Evolutionary conservation across 2,113 vertebrate species (phyloP), one percentile per base, ranked within the genome.

Genomic region (Lates calcarifer): DNA sequence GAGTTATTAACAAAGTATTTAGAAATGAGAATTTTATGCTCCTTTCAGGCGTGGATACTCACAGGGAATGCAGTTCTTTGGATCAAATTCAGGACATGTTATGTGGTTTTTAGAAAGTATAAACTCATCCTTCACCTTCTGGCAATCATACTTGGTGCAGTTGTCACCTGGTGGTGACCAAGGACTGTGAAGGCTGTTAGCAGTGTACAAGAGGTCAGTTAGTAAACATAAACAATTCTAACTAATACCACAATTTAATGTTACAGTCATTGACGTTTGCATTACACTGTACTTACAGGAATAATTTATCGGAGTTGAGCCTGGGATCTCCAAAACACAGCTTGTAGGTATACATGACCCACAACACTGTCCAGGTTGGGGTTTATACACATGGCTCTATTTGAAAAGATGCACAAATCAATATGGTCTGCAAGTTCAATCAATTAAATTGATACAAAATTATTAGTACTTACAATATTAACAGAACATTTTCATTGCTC

Each of bases 61-160:
- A 97, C 96, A 61, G 91, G n/a, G 86, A 45, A 94, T 2, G 0
- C 96, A 96, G 73, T 95, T 94, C 6, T 33, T 26, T 0, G 89
- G 88, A 3, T 94, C 13, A 15, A 93, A 92, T 2, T 47, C 60
- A 0, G 95, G 94, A 66, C 96, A 96, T 12, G 57, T 17, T 53
- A 3, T 75, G 33, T 31, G 6, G 0, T 24, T 79, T 68, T 28
- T 20, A 3, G 1, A 17, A 51, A 39, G 35, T 3, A 75, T 55
- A 2, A 91, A 79, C 0, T 94, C 87, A 3, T 89, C 57, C 5
- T 93, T 91, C 2, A n/a, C 60, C 53, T 83, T 87, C 26, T 89
- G 63, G 63, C 97, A 98, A 47, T 63, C 79, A 85, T 97, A 97
- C 8, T 73, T 51, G 0, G 81, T 95, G 76, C 97, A 98, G 35